Conservation (phyloP, 2,888 invertebrate species). For the Dicycla oo region DNA sequence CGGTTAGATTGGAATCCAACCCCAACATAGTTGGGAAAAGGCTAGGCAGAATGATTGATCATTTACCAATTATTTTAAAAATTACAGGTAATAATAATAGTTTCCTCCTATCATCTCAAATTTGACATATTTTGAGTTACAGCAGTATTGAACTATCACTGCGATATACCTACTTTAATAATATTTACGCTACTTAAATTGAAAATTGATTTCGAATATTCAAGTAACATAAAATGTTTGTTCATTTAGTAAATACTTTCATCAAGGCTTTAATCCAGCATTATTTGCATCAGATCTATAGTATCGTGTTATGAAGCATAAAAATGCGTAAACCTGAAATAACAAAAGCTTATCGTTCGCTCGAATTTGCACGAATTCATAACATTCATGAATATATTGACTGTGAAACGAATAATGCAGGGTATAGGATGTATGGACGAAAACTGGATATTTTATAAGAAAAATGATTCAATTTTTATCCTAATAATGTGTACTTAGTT, state of each 20-base stretch:
- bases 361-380: conserved; percentile 27
- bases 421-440: not conserved
- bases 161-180: not conserved
- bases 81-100: no score
- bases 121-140: no score
- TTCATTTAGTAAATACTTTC: conserved; percentile 6
- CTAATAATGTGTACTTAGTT: no score
- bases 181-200: not conserved
- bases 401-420: conserved; percentile 22
- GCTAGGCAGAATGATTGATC: no score
- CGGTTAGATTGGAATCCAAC: no score
- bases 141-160: no score
- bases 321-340: conserved; percentile 36
- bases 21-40: no score
- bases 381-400: conserved; percentile 23
- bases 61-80: no score
- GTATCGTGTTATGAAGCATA: conserved; percentile 27
- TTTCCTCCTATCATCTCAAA: no score
- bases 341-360: conserved; percentile 36
- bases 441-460: not conserved
- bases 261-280: conserved; percentile 8
- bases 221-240: conserved; percentile 5
- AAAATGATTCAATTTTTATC: not conserved
- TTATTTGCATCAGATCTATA: conserved; percentile 23
- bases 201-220: not conserved